A percentile compares a stretch with the other conserved stretches of the same genome.
Conservation (phyloP, 2,113 vertebrate genomes). For the Uropsilus gracilis region DNA sequence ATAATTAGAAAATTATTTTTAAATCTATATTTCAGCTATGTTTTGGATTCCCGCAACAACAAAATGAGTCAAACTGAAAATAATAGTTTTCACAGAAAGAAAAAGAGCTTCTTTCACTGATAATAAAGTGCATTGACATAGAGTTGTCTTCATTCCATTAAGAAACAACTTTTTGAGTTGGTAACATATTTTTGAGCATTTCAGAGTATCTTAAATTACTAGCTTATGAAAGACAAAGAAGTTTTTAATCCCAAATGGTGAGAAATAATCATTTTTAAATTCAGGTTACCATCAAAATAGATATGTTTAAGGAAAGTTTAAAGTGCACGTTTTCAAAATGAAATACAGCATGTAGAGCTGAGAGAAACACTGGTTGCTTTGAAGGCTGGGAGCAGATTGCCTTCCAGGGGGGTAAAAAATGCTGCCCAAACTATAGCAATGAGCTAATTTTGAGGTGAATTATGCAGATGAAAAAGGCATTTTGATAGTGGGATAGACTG, state of each 20-base stretch:
- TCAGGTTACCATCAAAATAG: not conserved
- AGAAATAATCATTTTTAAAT: slow-evolving; percentile 10
- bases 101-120: not conserved
- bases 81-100: not conserved
- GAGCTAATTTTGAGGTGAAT: not conserved
- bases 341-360: not conserved
- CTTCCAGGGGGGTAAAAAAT: not conserved
- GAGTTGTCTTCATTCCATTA: slow-evolving; percentile 18
- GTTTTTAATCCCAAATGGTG: not conserved
- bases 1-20: not conserved
- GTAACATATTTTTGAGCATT: slow-evolving; percentile 5
- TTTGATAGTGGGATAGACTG: not conserved
- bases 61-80: not conserved
- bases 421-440: not conserved
- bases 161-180: not conserved
- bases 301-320: not conserved
- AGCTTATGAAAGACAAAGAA: not conserved
- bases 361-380: not conserved
- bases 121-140: not conserved
- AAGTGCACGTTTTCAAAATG: slow-evolving; percentile 3
- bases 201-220: slow-evolving; percentile 2
- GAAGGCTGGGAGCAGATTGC: not conserved
- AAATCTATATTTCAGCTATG: not conserved
- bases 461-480: not conserved
- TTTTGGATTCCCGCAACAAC: not conserved